These are phyloP conservation scores for Nemotelus nigrinus DNA, from an alignment of 2,888 invertebrate genomes.

Conservation along the genomic window DNA sequence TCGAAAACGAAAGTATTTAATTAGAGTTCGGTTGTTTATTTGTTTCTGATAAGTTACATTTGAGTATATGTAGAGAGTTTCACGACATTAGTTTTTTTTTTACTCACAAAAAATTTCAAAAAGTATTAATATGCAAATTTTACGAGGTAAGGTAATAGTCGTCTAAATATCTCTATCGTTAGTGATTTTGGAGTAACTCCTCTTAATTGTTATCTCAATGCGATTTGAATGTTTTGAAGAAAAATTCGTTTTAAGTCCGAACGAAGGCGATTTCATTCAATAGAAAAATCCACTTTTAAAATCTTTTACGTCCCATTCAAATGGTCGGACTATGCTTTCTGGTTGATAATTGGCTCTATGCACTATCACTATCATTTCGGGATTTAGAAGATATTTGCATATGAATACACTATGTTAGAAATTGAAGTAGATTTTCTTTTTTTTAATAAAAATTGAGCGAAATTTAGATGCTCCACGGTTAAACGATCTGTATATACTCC, in stretches of 20 bases:
- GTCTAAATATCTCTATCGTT: slow-evolving; percentile 18
- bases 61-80: slow-evolving; percentile 31
- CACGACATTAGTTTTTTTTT: slow-evolving; percentile 2
- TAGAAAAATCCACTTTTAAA: slow-evolving; percentile 25
- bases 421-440: neutral
- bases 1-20: slow-evolving; percentile 22
- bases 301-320: slow-evolving; percentile 26
- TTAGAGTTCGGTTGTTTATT: neutral
- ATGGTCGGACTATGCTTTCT: neutral
- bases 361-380: too few relatives aligned
- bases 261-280: slow-evolving; percentile 15
- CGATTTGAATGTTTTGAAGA: slow-evolving; percentile 18
- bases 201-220: slow-evolving; percentile 3
- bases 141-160: slow-evolving; percentile 34
- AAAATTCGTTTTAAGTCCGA: slow-evolving; percentile 33
- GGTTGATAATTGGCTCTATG: neutral
- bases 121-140: slow-evolving; percentile 35
- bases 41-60: neutral
- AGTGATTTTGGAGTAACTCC: slow-evolving; percentile 3
- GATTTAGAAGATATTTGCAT: slow-evolving; percentile 12
- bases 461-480: neutral
- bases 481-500: slow-evolving; percentile 11
- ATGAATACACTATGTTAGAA: neutral
- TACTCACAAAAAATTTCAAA: slow-evolving; percentile 16
- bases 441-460: neutral